Evolutionary conservation across 2,888 invertebrate genomes (phyloP).

Genomic region (Muschampia plurimacula): DNA sequence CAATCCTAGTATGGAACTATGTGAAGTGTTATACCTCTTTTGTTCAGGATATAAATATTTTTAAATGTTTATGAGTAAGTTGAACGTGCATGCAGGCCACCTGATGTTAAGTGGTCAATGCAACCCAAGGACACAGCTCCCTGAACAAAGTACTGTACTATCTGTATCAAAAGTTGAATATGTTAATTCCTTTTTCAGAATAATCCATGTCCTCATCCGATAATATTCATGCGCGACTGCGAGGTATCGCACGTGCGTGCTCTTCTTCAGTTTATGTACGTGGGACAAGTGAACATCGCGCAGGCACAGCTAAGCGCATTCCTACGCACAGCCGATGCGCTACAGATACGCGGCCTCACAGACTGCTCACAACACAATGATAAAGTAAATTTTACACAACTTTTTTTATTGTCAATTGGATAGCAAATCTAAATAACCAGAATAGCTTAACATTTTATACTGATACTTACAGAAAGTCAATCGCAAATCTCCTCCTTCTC

Average conservation of each 20-base stretch:
- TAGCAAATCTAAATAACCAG: not conserved
- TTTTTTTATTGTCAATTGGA: not conserved
- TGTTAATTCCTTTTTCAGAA: slow-evolving; percentile 84
- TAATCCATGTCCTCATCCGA: slow-evolving; percentile 94
- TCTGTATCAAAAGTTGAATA: not conserved
- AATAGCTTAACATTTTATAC: not conserved
- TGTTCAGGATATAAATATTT: too few relatives aligned
- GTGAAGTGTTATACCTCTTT: too few relatives aligned
- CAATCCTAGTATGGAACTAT: too few relatives aligned
- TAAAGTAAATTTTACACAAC: slow-evolving; percentile 66
- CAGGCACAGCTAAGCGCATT: slow-evolving; percentile 91
- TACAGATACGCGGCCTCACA: slow-evolving; percentile 92
- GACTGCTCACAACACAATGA: slow-evolving; percentile 87
- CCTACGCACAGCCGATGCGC: slow-evolving; percentile 91
- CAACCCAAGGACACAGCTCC: too few relatives aligned
- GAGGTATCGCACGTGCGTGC: slow-evolving; percentile 92
- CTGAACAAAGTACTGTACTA: not conserved
- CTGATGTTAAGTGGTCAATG: too few relatives aligned
- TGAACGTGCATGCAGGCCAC: too few relatives aligned
- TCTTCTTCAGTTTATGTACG: slow-evolving; percentile 94
- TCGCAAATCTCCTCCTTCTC: slow-evolving; percentile 83
- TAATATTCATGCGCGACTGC: slow-evolving; percentile 94
- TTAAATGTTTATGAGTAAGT: too few relatives aligned
- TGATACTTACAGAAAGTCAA: slow-evolving; percentile 74
- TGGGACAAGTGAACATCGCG: slow-evolving; percentile 93